Percentiles rank a stretch among this genome's conserved stretches.
Evolutionary conservation across 1,140 invertebrate species (phyloP).

Genomic region (Neodiprion virginianus): DNA sequence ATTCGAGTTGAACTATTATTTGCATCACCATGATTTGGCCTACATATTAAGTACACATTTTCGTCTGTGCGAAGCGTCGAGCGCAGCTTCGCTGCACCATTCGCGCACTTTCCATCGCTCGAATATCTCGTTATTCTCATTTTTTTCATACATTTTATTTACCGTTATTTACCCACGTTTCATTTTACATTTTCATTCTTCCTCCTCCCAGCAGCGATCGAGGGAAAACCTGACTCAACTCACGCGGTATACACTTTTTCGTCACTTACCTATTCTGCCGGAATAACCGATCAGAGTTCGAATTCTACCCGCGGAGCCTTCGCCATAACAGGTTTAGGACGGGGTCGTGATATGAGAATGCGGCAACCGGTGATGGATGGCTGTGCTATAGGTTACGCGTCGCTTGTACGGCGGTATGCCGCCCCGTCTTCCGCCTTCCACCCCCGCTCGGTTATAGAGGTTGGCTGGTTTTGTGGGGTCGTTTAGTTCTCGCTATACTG

Average conservation of each 20-base stretch:
- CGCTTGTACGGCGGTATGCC: slow-evolving; percentile 4
- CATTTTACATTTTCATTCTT: too few relatives aligned
- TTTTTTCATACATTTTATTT: too few relatives aligned
- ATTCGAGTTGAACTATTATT: too few relatives aligned
- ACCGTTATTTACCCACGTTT: too few relatives aligned
- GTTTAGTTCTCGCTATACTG: slow-evolving; percentile 2
- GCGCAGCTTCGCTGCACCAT: too few relatives aligned
- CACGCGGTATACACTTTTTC: neutral
- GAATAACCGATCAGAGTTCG: slow-evolving; percentile 4
- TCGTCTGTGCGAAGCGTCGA: too few relatives aligned
- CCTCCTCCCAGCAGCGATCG: neutral
- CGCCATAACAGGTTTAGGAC: slow-evolving; percentile 2
- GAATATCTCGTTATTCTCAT: too few relatives aligned
- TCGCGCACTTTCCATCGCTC: too few relatives aligned
- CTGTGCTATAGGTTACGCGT: neutral
- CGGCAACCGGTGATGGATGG: slow-evolving; percentile 6
- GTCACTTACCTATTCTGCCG: neutral
- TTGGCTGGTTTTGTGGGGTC: neutral
- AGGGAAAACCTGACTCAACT: neutral
- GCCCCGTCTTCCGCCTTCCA: neutral
- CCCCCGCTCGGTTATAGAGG: neutral
- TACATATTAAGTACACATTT: too few relatives aligned
- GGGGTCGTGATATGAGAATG: slow-evolving; percentile 7
- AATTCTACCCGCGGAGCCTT: slow-evolving; percentile 4
- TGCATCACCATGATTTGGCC: too few relatives aligned